Conservation (phyloP, 1,140 invertebrate species). For the Microplitis mediator region DNA sequence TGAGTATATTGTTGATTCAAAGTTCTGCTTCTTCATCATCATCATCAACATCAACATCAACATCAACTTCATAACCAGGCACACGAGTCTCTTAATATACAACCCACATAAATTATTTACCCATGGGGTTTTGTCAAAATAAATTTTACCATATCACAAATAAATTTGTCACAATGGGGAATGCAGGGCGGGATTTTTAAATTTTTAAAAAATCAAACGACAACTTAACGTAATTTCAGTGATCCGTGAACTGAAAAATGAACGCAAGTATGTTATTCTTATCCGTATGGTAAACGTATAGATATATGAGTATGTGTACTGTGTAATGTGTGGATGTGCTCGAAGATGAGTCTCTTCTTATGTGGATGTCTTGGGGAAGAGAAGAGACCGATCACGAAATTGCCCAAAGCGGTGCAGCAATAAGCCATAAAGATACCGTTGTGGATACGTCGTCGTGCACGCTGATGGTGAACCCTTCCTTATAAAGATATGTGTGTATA, state of each 20-base stretch:
- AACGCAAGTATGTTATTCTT: background rate
- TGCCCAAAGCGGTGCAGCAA: conserved; percentile 21
- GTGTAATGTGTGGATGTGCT: too few relatives aligned
- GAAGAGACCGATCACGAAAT: conserved; percentile 14
- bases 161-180: too few relatives aligned
- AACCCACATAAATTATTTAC: conserved; percentile 15
- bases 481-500: conserved; percentile 14
- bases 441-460: conserved; percentile 18
- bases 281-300: too few relatives aligned
- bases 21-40: background rate
- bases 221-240: too few relatives aligned
- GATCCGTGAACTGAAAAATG: background rate
- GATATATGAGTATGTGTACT: too few relatives aligned
- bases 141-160: background rate
- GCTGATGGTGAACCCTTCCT: conserved; percentile 6
- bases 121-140: background rate
- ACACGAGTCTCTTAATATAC: too few relatives aligned
- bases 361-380: too few relatives aligned
- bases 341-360: too few relatives aligned
- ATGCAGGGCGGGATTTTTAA: too few relatives aligned
- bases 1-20: conserved; percentile 44
- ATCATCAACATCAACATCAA: too few relatives aligned
- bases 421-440: conserved; percentile 27
- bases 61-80: too few relatives aligned
- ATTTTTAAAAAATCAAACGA: too few relatives aligned